Percentiles rank a stretch among this genome's conserved stretches.
Conservation (phyloP, 92 coral and sea anemone genomes). For the Anthopleura xanthogrammica region DNA sequence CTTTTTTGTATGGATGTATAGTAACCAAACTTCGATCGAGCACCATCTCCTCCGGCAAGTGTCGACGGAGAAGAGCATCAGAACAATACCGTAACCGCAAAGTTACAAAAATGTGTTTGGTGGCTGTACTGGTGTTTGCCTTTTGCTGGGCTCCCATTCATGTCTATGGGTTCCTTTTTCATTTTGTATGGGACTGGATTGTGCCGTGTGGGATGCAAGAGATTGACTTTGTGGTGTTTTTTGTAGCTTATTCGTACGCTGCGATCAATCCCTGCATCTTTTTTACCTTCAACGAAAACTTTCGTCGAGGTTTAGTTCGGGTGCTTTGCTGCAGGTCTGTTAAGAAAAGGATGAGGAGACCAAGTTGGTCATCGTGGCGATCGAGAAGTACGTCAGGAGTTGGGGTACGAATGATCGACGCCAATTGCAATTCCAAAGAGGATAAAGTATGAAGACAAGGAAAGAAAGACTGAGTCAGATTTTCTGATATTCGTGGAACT, state of each 20-base stretch:
- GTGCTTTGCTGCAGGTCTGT: slow-evolving; percentile 12
- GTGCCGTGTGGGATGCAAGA: slow-evolving; percentile 35
- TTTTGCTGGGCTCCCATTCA: slow-evolving; percentile 41
- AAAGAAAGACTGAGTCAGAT: background rate
- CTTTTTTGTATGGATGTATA: slow-evolving; percentile 30
- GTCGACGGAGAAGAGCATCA: slow-evolving; percentile 20
- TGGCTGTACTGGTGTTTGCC: slow-evolving; percentile 41
- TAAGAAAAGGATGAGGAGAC: background rate
- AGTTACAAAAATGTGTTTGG: slow-evolving; percentile 39
- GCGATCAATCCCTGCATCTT: slow-evolving; percentile 39
- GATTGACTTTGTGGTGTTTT: slow-evolving; percentile 28
- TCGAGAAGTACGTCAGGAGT: slow-evolving; percentile 36
- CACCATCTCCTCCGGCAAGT: slow-evolving; percentile 18
- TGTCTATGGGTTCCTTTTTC: slow-evolving; percentile 23
- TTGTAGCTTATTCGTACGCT: slow-evolving; percentile 44
- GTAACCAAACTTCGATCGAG: slow-evolving; percentile 1
- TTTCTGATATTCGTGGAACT: no score
- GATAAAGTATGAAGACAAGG: background rate
- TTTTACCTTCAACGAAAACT: slow-evolving; percentile 36
- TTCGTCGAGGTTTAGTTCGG: slow-evolving; percentile 35
- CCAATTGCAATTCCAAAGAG: background rate
- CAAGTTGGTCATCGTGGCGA: slow-evolving; percentile 20
- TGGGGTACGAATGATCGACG: background rate
- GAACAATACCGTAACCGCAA: slow-evolving; percentile 40
- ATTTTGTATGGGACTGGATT: slow-evolving; percentile 44